Evolutionary conservation across 2,113 vertebrate species (phyloP), one percentile per base, ranked within the genome.

Genomic region (Cynopterus brachyotis): DNA sequence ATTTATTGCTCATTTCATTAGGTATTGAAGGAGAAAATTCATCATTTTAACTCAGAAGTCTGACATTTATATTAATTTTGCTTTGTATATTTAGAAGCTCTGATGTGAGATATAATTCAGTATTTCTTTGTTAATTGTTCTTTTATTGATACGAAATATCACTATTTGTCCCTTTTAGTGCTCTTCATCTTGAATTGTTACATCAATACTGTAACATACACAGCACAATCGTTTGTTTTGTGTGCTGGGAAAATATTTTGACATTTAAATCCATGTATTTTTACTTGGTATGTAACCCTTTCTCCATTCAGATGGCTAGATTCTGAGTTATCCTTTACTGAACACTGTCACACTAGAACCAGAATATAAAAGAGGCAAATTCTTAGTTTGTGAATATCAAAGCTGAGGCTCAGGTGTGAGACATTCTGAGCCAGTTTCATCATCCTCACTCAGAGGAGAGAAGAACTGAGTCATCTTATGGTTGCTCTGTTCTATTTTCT

Each of bases 161-260:
- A 92, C 59, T 35, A 11, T 88, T 62, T 76, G 35, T 93, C 40
- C 10, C 26, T 64, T 70, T 64, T 66, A 45, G 45, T 22, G 12
- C 30, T 84, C 91, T 95, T 83, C 32, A 67, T 73, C 17, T 32
- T 42, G 62, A 83, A 55, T 57, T 50, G 86, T 86, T 73, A 62
- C 72, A 72, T 91, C 94, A 60, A 89, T 37, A 45, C 78, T 67
- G 47, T 78, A 96, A 94, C 26, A 60, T 60, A 78, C 3, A 60
- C 24, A 89, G 83, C 37, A 67, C 6, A 42, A 24, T 83, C 67
- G 84, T 96, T 50, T 95, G 82, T 95, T 86, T 88, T 47, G 15
- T 60, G 19, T 37, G 26, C 69, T 92, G 93, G 57, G 83, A 83
- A 94, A 96, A 83, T 86, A 89, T 57, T 94, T 78, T 88, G 60